These are phyloP conservation scores for Pelvicachromis taeniatus DNA, from an alignment of 2,113 vertebrate genomes.

Conservation along the genomic window DNA sequence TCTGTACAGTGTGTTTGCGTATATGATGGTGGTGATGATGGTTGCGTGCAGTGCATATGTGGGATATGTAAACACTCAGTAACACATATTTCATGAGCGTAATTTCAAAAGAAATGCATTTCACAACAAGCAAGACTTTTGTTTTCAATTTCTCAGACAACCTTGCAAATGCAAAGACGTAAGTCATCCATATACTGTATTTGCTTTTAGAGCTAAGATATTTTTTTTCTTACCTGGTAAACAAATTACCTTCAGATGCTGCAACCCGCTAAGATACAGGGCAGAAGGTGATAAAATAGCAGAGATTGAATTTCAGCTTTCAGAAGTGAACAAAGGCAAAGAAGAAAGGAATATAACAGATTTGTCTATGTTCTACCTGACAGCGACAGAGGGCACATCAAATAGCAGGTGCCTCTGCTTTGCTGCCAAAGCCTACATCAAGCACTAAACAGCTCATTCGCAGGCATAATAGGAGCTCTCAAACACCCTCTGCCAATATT, in stretches of 20 bases:
- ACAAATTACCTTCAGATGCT: constrained; percentile 35
- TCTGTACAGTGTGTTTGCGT: background rate
- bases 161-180: background rate
- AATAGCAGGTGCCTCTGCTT: constrained; percentile 47
- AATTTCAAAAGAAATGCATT: background rate
- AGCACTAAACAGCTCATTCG: constrained; percentile 54
- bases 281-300: constrained; percentile 7
- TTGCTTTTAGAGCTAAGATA: background rate
- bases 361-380: constrained; percentile 44
- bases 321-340: constrained; percentile 32
- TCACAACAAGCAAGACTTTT: background rate
- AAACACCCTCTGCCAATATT: constrained; percentile 45
- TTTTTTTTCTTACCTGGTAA: constrained; percentile 10
- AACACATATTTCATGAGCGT: background rate
- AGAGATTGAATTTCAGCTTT: constrained; percentile 21
- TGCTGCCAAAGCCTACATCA: constrained; percentile 51
- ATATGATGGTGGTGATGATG: background rate
- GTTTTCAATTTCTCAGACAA: background rate
- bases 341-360: constrained; percentile 34
- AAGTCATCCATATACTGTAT: background rate
- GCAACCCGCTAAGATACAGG: constrained; percentile 2
- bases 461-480: constrained; percentile 53
- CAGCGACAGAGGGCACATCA: constrained; percentile 49
- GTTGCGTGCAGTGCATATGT: background rate
- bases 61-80: background rate